These are phyloP conservation scores for Carapus acus DNA, from an alignment of 2,797 vertebrate genomes.

Conservation along the genomic window DNA sequence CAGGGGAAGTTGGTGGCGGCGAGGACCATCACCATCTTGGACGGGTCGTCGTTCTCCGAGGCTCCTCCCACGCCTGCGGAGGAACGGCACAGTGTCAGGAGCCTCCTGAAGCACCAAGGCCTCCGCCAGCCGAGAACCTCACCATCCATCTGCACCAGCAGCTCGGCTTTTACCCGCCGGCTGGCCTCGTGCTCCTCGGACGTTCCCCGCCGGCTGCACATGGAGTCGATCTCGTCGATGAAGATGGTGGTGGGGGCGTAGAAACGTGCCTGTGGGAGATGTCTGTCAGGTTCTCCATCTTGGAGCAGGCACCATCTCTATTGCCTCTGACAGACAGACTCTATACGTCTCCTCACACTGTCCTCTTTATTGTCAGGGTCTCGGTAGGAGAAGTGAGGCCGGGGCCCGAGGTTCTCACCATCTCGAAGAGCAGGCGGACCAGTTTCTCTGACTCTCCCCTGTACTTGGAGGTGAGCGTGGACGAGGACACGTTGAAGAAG, in stretches of 20 bases:
- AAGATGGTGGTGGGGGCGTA: constrained; percentile 98
- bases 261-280: constrained; percentile 81
- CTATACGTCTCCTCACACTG: too few species aligned
- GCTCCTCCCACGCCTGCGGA: constrained; percentile 89
- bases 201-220: constrained; percentile 95
- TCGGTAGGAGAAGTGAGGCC: too few species aligned
- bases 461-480: constrained; percentile 97
- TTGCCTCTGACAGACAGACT: too few species aligned
- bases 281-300: too few species aligned
- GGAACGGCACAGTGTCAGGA: not conserved
- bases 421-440: constrained; percentile 95
- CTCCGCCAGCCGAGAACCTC: constrained; percentile 31
- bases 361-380: too few species aligned
- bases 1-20: constrained; percentile 99
- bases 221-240: constrained; percentile 97
- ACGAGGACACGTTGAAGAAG: constrained; percentile 97
- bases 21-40: constrained; percentile 99
- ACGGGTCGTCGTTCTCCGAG: constrained; percentile 92
- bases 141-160: constrained; percentile 99
- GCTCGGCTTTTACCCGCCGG: constrained; percentile 91
- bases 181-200: constrained; percentile 98
- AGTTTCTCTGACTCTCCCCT: constrained; percentile 98
- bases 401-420: too few species aligned
- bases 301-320: too few species aligned
- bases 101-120: too few species aligned